These are phyloP conservation scores for Temnothorax unifasciatus DNA, from an alignment of 2,888 invertebrate genomes.

Conservation along the genomic window DNA sequence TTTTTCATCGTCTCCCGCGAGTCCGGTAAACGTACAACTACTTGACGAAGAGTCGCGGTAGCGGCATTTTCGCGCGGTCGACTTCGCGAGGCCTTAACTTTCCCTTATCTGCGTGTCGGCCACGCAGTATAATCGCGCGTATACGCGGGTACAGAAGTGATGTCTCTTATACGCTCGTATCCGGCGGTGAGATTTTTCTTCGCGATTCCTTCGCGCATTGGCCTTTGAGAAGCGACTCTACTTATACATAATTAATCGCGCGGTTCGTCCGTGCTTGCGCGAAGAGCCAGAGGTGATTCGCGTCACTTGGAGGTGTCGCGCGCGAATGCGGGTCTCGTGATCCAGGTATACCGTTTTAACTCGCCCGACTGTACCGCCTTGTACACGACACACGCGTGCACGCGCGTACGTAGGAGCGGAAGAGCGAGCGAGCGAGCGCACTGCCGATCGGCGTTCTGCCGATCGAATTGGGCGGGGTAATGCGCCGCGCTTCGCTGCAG, in stretches of 20 bases:
- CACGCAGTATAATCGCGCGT: slow-evolving; percentile 45
- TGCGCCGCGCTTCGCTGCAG: slow-evolving; percentile 14
- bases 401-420: background rate
- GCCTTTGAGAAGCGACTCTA: background rate
- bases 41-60: slow-evolving; percentile 39
- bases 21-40: background rate
- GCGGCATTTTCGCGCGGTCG: slow-evolving; percentile 58
- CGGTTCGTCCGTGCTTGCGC: background rate
- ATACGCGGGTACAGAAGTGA: background rate
- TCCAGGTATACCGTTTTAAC: background rate
- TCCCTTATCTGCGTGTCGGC: slow-evolving; percentile 69
- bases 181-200: slow-evolving; percentile 28
- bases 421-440: background rate
- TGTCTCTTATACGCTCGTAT: background rate
- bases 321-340: background rate
- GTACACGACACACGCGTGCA: background rate
- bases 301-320: background rate
- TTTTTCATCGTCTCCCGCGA: slow-evolving; percentile 36
- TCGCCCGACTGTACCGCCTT: background rate
- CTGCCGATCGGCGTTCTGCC: slow-evolving; percentile 6
- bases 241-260: background rate
- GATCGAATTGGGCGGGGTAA: slow-evolving; percentile 47
- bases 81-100: slow-evolving; percentile 64
- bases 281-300: slow-evolving; percentile 9
- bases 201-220: background rate